These are phyloP conservation scores for Escarpia spicata DNA, from an alignment of 2,888 invertebrate species.

Conservation along the genomic window DNA sequence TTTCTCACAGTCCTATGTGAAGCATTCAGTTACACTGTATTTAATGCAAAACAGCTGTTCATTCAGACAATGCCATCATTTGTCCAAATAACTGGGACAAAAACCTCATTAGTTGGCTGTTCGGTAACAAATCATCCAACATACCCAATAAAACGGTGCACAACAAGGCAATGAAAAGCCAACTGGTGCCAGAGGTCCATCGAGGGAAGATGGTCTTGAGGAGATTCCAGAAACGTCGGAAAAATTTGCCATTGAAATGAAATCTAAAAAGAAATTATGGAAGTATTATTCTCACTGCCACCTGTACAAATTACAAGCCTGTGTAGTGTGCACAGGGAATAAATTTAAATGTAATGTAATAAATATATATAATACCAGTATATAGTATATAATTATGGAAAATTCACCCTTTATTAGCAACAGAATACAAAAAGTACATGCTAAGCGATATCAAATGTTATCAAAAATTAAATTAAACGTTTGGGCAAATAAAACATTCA, in stretches of 20 bases:
- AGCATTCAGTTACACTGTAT: neutral
- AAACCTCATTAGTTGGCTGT: neutral
- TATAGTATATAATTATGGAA: too few relatives aligned
- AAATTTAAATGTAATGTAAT: too few relatives aligned
- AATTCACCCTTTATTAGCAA: too few relatives aligned
- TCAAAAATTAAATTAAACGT: too few relatives aligned
- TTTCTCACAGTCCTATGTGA: neutral
- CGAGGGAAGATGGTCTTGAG: slow-evolving; percentile 64
- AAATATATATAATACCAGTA: too few relatives aligned
- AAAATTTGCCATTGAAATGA: slow-evolving; percentile 61
- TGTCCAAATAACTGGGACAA: neutral
- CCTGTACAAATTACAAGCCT: too few relatives aligned
- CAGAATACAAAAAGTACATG: too few relatives aligned
- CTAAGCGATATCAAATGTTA: too few relatives aligned
- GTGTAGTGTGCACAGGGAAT: too few relatives aligned
- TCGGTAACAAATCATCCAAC: slow-evolving; percentile 30
- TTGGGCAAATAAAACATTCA: too few relatives aligned
- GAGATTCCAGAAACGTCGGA: slow-evolving; percentile 63
- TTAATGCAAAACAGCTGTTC: neutral
- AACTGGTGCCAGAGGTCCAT: slow-evolving; percentile 52
- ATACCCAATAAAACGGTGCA: slow-evolving; percentile 60
- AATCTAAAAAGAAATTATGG: slow-evolving; percentile 41
- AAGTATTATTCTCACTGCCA: too few relatives aligned
- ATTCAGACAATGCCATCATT: neutral
- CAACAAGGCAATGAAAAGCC: slow-evolving; percentile 61